Evolutionary conservation across 2,888 invertebrate genomes (phyloP), one percentile per base, ranked within the genome.

Genomic region (Ctena decussata): DNA sequence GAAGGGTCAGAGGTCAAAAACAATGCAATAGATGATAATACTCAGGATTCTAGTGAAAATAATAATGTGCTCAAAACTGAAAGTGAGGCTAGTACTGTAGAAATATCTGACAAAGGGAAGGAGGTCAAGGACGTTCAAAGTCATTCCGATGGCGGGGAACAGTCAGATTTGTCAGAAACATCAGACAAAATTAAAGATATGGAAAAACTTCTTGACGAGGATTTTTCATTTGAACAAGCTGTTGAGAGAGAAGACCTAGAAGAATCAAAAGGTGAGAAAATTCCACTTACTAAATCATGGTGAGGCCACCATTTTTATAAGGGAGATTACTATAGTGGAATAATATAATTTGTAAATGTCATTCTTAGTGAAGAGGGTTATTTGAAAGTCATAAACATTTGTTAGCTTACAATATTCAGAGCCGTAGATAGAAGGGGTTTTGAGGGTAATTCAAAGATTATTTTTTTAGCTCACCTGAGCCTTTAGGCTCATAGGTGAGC

Each of bases 191-290:
- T 73, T 27, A 81, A 84, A 72, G 84, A 88, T 49, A 84, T 88
- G 32, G 88, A 85, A 79, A 83, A 80, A 35, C 77, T 69, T 0
- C 65, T 88, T 15, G 88, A 88, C 57, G 88, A 81, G 49, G 88
- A 88, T 85, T 65, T 65, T 24, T 65, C 65, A 30, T 65, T 65
- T 65, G 65, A 65, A 65, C 65, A 65, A 35, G 30, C 32, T 30
- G 27, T 65, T 21, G 65, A 65, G 30, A 65, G 21, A 3, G 65
- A 65, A 12, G 65, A 65, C 21, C n/a, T 57, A 8, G 60, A 30
- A 27, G 65, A 35, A 35, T 65, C 65, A 18, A 65, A 24, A 65
- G 65, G 65, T 65, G 18, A 35, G 57, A 41, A 15, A 41, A n/a
- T n/a, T n/a, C n/a, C n/a, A n/a, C n/a, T n/a, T n/a, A n/a, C n/a